A percentile compares a stretch with the other conserved stretches of the same genome.
Conservation (phyloP, 1,140 invertebrate species). For the Anadara kagoshimensis region DNA sequence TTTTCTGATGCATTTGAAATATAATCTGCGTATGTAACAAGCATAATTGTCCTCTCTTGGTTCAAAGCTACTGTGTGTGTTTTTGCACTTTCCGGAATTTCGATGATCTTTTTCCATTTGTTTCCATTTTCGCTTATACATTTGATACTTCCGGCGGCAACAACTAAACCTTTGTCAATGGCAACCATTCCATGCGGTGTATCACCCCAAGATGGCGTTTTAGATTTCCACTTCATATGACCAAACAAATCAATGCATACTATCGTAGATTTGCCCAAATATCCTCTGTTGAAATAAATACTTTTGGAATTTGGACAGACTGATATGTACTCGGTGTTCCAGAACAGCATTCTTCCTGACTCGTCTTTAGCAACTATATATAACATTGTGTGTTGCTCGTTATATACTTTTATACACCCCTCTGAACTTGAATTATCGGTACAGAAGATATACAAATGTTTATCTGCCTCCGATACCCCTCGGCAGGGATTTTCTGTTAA, state of each 20-base stretch:
- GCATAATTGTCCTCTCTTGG: too few species aligned
- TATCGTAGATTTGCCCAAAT: background rate
- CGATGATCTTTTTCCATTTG: slow-evolving; percentile 5
- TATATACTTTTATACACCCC: too few species aligned
- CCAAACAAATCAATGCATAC: background rate
- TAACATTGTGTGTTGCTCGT: too few species aligned
- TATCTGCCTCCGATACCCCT: too few species aligned
- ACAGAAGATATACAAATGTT: too few species aligned
- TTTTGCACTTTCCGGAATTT: background rate
- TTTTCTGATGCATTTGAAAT: too few species aligned
- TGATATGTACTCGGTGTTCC: slow-evolving; percentile 1
- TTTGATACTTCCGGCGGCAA: slow-evolving; percentile 4
- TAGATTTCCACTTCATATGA: background rate
- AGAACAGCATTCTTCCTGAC: too few species aligned
- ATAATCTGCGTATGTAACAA: too few species aligned
- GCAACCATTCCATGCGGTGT: slow-evolving; percentile 1
- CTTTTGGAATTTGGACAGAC: slow-evolving; percentile 5
- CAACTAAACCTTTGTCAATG: slow-evolving; percentile 5
- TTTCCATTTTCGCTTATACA: background rate
- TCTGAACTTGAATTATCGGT: too few species aligned
- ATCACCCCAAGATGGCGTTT: slow-evolving; percentile 5
- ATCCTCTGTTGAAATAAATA: slow-evolving; percentile 2
- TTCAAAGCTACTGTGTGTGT: too few species aligned
- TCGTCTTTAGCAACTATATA: too few species aligned
- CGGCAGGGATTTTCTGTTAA: too few species aligned